These are phyloP conservation scores for Mesocentrotus franciscanus DNA, from an alignment of 53 echinoderm and acorn worm species.

Conservation along the genomic window DNA sequence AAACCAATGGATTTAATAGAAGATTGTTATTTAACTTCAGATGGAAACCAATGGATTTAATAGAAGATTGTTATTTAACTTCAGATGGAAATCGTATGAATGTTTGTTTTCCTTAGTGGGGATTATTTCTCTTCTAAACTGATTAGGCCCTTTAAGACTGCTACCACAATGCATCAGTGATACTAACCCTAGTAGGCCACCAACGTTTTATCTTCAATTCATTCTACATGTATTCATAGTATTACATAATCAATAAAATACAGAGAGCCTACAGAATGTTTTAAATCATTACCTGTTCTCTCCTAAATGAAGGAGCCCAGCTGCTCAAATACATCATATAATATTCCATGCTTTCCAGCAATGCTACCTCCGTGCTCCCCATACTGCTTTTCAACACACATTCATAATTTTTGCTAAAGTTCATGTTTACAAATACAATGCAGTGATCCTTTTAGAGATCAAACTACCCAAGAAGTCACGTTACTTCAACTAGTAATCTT, in stretches of 20 bases:
- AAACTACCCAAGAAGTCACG: not conserved
- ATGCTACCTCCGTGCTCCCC: not conserved
- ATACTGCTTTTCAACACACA: not conserved
- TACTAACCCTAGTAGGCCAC: too few relatives aligned
- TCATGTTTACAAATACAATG: not conserved
- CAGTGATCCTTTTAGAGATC: not conserved
- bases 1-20: too few relatives aligned
- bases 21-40: too few relatives aligned
- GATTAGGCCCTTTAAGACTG: too few relatives aligned
- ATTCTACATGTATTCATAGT: not conserved
- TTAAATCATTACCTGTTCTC: not conserved
- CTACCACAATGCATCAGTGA: too few relatives aligned
- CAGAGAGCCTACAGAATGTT: not conserved
- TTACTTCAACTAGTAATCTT: not conserved
- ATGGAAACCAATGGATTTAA: too few relatives aligned
- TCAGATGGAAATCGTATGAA: too few relatives aligned
- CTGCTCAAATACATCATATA: constrained; percentile 1
- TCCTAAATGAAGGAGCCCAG: not conserved
- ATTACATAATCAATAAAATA: not conserved
- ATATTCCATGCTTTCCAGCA: not conserved
- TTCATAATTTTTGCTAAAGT: not conserved
- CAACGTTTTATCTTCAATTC: not conserved
- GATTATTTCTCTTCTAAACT: too few relatives aligned
- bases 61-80: too few relatives aligned
- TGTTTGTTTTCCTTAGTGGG: too few relatives aligned